Conservation (phyloP, 2,888 invertebrate species). For the Idaea aversata region DNA sequence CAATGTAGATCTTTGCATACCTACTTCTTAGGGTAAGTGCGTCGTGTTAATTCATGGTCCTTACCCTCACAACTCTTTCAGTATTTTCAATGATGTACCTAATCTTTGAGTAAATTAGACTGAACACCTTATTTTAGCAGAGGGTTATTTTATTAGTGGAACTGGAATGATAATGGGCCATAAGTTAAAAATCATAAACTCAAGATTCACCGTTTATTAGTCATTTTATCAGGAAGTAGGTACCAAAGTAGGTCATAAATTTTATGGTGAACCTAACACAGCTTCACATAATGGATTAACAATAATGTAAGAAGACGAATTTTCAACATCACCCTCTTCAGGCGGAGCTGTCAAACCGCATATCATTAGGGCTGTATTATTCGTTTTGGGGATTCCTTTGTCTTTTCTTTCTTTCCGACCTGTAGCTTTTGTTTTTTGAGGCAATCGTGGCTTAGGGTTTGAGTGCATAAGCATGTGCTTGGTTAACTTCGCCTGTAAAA, state of each 20-base stretch:
- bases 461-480: constrained; percentile 42
- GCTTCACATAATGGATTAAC: neutral
- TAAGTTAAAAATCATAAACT: too few species aligned
- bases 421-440: constrained; percentile 40
- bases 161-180: too few species aligned
- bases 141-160: too few species aligned
- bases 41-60: too few species aligned
- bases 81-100: too few species aligned
- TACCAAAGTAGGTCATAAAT: too few species aligned
- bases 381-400: constrained; percentile 45
- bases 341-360: constrained; percentile 43
- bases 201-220: neutral
- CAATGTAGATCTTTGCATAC: too few species aligned
- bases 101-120: too few species aligned
- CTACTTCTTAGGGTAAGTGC: too few species aligned
- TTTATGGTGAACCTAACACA: neutral
- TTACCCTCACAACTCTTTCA: too few species aligned
- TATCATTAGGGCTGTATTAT: constrained; percentile 59
- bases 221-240: neutral
- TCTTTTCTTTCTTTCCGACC: constrained; percentile 63
- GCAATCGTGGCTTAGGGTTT: constrained; percentile 6
- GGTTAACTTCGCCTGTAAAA: constrained; percentile 53
- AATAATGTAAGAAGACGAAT: neutral
- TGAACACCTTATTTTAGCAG: too few species aligned
- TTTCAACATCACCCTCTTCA: constrained; percentile 6